Base-by-base conservation (phyloP, 2,888 invertebrate genomes). In the Mythimna impura region DNA sequence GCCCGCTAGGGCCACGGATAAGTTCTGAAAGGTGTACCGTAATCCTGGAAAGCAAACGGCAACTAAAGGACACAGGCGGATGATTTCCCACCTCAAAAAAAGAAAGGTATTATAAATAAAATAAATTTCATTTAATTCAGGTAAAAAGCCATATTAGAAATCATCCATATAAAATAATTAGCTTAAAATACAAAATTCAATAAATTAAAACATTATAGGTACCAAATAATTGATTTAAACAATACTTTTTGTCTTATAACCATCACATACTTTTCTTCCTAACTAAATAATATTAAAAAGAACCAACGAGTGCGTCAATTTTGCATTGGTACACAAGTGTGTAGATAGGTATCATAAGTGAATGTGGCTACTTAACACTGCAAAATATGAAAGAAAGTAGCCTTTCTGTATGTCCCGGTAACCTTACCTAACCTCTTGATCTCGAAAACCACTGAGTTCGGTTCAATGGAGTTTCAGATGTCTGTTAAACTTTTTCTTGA, bases 321-420 rank as follows among this genome's bases (percentile, higher is more conserved):
- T 57, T 58, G 7, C 9, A 43, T 25, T 12, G 12, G 12, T 43
- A 17, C 50, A 50, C 66, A 22, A 25, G 17, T 52, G 34, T 78
- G 25, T 50, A 30, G 0, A 43, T 30, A 30, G 1, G 43, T 52
- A 54, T 43, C 14, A 22, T 52, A 68, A 55, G 75, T 74, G 67
- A 75, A 71, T 66, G 65, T 69, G 6, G 22, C 17, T 69, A 62
- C 50, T 60, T 71, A 61, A 69, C 17, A 54, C 43, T 54, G 36
- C 62, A 25, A 73, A 78, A 69, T 72, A 61, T 74, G 55, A 75
- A 82, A 75, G 76, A 83, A 83, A 84, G 73, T 83, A 62, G 66
- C 57, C 34, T 63, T 40, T 65, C 50, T 47, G 43, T 77, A 54
- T 65, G 82, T 82, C 64, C 70, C 57, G 54, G 66, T 82, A 71